These are phyloP conservation scores for Drosophila ustulata DNA, from an alignment of 2,888 invertebrate genomes.

Conservation along the genomic window DNA sequence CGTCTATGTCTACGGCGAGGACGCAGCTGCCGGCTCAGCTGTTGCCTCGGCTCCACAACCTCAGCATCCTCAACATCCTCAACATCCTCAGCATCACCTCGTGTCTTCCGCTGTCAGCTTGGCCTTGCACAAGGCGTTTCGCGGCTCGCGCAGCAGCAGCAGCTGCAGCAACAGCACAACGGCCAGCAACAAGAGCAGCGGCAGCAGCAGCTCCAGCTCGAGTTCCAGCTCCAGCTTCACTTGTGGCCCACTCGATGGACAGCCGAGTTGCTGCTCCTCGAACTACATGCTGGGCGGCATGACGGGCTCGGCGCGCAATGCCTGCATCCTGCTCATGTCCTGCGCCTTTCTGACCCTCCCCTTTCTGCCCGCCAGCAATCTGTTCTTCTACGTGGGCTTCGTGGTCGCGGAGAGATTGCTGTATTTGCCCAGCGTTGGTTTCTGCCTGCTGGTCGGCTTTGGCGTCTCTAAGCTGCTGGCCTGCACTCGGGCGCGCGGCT, in stretches of 20 bases:
- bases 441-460: conserved; percentile 94
- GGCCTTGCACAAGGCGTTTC: conserved; percentile 72
- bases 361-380: conserved; percentile 97
- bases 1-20: conserved; percentile 47
- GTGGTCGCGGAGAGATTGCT: conserved; percentile 98
- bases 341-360: conserved; percentile 94
- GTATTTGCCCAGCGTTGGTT: conserved; percentile 98
- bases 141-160: conserved; percentile 84
- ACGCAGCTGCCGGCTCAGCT: conserved; percentile 39
- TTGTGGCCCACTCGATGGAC: conserved; percentile 74
- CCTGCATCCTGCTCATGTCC: conserved; percentile 86
- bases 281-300: conserved; percentile 56
- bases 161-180: conserved; percentile 85
- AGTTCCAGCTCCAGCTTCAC: conserved; percentile 52
- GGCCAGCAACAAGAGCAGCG: conserved; percentile 85
- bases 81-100: conserved; percentile 62
- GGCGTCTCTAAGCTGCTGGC: conserved; percentile 87
- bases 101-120: conserved; percentile 75
- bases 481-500: conserved; percentile 80
- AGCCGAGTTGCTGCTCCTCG: conserved; percentile 17
- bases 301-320: conserved; percentile 60
- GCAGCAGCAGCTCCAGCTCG: conserved; percentile 77
- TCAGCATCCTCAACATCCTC: conserved; percentile 48
- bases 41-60: conserved; percentile 84
- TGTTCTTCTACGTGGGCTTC: conserved; percentile 99